These are phyloP conservation scores for Hydrolagus colliei DNA, from an alignment of 2,797 vertebrate species.

Conservation along the genomic window DNA sequence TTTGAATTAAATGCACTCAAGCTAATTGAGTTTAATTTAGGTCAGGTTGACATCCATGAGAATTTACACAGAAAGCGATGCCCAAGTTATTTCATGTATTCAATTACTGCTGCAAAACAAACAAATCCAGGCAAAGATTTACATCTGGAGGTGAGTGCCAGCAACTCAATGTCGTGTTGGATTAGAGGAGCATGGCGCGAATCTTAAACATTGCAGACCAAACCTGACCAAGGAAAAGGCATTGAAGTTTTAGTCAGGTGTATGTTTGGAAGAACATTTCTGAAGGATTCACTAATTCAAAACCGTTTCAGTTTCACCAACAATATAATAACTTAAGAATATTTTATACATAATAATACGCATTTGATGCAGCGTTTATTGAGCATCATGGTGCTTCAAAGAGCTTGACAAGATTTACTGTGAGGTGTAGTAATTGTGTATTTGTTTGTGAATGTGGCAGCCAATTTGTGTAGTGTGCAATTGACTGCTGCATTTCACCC, in stretches of 20 bases:
- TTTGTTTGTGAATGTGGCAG: too few relatives aligned
- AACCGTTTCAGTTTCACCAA: background rate
- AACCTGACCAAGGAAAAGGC: background rate
- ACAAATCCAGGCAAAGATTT: background rate
- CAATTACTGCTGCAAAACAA: background rate
- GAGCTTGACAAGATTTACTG: too few relatives aligned
- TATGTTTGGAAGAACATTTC: background rate
- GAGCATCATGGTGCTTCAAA: too few relatives aligned
- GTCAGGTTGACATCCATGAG: background rate
- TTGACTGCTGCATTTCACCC: too few relatives aligned
- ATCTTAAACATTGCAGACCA: background rate
- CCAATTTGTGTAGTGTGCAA: too few relatives aligned
- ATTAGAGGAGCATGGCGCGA: background rate
- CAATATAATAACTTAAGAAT: too few relatives aligned
- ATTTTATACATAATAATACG: too few relatives aligned
- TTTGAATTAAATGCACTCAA: too few relatives aligned
- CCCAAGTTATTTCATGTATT: background rate
- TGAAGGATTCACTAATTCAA: background rate
- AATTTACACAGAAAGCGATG: background rate
- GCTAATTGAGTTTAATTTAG: too few relatives aligned
- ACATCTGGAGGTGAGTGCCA: background rate
- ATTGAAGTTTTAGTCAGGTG: background rate
- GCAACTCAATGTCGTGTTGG: background rate
- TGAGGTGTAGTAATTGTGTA: too few relatives aligned
- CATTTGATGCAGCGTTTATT: too few relatives aligned